Evolutionary conservation across 2,113 vertebrate genomes (phyloP), one percentile per base, ranked within the genome.

Genomic region (Procavia capensis): DNA sequence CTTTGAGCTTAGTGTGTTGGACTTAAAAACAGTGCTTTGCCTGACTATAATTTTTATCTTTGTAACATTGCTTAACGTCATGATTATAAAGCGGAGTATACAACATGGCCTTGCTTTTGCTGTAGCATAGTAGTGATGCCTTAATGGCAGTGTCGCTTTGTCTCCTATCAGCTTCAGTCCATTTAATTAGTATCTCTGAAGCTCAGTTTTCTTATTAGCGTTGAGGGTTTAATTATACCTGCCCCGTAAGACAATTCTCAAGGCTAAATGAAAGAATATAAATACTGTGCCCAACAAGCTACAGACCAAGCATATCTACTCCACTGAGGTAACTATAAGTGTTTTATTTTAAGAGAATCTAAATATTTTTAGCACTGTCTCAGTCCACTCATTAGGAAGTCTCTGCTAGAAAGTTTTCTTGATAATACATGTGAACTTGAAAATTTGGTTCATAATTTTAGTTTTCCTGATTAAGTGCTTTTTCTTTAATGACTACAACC

Each of bases 361-460:
- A 59, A 88, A 50, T 84, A 91, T 43, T 92, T 97, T 76, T n/a
- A 54, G 19, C 6, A 88, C 27, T 86, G 86, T 85, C 93, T 94
- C 59, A 47, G 19, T 72, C 14, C 3, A 87, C 29, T 92, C 7
- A 50, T 92, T 86, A 76, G 39, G 31, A 89, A 76, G 4, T 83
- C 76, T 93, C 70, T 96, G 43, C n/a, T 36, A 94, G 57, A 66
- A 81, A 80, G 9, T 3, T 95, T 0, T 88, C 66, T 88, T 5
- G 74, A 45, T 82, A 22, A 75, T 72, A 24, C 39, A 85, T 66
- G 87, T 50, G 72, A 78, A 78, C 61, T 92, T 66, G 27, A 92
- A 45, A 88, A 89, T 87, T 93, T 90, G 24, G 29, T 80, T 93
- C 47, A n/a, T 57, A 75, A 85, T 88, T 92, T 96, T 72, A 95